These are phyloP conservation scores for Aphaenogaster floridana DNA, from an alignment of 1,140 invertebrate species.

Conservation along the genomic window DNA sequence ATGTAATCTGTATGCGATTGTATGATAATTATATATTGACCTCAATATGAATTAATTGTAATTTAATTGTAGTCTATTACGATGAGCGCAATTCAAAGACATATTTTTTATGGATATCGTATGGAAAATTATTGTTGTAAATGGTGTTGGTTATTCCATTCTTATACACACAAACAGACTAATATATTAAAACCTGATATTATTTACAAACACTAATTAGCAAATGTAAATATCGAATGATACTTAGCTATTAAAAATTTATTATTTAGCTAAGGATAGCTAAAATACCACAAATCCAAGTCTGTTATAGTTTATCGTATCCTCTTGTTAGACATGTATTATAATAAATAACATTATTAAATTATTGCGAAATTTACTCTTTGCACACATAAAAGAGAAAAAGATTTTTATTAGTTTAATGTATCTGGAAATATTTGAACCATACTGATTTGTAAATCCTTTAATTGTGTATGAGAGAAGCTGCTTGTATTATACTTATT, in stretches of 20 bases:
- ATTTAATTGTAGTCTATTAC: background rate
- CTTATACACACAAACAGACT: background rate
- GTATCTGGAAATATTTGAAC: background rate
- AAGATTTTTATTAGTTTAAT: constrained; percentile 2
- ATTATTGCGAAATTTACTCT: constrained; percentile 17
- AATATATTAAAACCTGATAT: constrained; percentile 15
- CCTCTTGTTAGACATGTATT: background rate
- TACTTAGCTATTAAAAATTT: constrained; percentile 7
- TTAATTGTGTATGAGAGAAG: background rate
- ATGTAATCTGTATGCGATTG: background rate
- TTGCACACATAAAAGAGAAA: background rate
- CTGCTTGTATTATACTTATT: constrained; percentile 5
- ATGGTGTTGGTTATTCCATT: constrained; percentile 30
- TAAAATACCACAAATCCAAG: constrained; percentile 5
- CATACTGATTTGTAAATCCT: constrained; percentile 23
- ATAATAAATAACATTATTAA: background rate
- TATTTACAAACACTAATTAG: constrained; percentile 20
- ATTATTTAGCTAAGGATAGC: background rate
- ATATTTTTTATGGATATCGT: constrained; percentile 26
- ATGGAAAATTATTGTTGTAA: background rate
- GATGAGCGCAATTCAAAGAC: constrained; percentile 16
- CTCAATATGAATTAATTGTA: constrained; percentile 8
- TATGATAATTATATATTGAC: constrained; percentile 21
- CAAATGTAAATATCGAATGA: background rate
- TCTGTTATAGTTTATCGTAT: background rate